Base-by-base conservation (phyloP, 2,888 invertebrate genomes). In the Sarcophaga variegata region DNA sequence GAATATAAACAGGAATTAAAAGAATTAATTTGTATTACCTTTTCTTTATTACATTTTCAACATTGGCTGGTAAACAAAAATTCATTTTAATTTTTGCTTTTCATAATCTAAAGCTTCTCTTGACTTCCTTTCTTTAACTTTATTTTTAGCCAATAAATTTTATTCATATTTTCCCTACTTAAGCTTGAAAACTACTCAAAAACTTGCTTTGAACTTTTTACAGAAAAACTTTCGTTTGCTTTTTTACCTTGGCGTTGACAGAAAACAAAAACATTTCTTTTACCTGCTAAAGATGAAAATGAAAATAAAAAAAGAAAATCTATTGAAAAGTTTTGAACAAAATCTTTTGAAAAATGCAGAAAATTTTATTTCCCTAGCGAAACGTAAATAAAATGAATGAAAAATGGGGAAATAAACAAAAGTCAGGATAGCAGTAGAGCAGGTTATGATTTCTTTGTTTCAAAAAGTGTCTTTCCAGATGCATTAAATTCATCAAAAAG, bases 391-490 rank as follows among this genome's bases (percentile, higher is more conserved):
- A 14, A 54, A 54, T 17, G 17, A n/a, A 60, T 8, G n/a, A 54
- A 6, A 12, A 27, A 75, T 14, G 17, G 0, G 6, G 49, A 74
- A 67, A 49, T 20, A 4, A 45, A 74, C 60, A 14, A 47, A 74
- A 27, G 14, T 20, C 64, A 72, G 37, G 37, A 10, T 37, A 8
- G 37, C 37, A 37, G 37, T 37, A 37, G 37, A 37, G 8, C 37
- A 20, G 27, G 17, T 71, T 71, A 60, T 77, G 71, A 49, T 77
- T 77, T 77, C 77, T 77, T 77, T 77, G 77, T 77, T 72, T 66
- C 6, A 17, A 22, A 47, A 60, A 70, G 60, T 20, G 27, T 20
- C n/a, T 71, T 71, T 14, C 54, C 10, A 54, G 4, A 54, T 14
- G 54, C 12, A 37, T 10, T 37, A 37, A 37, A 37, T 37, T 37